These are phyloP conservation scores for Tribolium freemani DNA, from an alignment of 2,888 invertebrate genomes.

Conservation along the genomic window DNA sequence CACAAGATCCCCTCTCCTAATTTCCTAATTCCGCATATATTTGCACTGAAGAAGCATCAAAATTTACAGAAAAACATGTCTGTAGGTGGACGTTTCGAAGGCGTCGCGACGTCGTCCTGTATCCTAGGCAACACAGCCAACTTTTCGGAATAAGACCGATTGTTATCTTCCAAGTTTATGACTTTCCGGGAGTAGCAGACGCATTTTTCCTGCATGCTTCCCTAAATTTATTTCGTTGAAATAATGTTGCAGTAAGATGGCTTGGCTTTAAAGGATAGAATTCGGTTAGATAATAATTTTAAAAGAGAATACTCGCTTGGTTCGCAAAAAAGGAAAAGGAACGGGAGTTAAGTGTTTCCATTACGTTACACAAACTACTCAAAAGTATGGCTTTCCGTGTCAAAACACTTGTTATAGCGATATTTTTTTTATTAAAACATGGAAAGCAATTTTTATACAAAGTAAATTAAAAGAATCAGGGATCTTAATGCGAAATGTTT, in stretches of 20 bases:
- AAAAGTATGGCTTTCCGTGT: no score
- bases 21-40: no score
- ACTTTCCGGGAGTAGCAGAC: slow-evolving; percentile 29
- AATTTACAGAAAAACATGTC: neutral
- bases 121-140: slow-evolving; percentile 27
- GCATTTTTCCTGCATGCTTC: slow-evolving; percentile 16
- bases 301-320: neutral
- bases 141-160: slow-evolving; percentile 32
- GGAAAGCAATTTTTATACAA: no score
- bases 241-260: slow-evolving; percentile 1
- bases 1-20: no score
- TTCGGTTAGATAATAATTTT: slow-evolving; percentile 8
- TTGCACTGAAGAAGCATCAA: no score
- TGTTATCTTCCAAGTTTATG: slow-evolving; percentile 29
- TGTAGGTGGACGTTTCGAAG: slow-evolving; percentile 11
- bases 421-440: no score
- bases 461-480: no score
- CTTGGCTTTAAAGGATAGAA: neutral
- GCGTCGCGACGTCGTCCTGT: slow-evolving; percentile 31
- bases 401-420: no score
- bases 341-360: slow-evolving; percentile 1
- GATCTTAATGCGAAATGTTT: no score
- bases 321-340: neutral
- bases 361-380: neutral
- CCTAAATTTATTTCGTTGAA: slow-evolving; percentile 18